Base-by-base conservation (phyloP, 2,797 vertebrate genomes). In the Myotis myotis region DNA sequence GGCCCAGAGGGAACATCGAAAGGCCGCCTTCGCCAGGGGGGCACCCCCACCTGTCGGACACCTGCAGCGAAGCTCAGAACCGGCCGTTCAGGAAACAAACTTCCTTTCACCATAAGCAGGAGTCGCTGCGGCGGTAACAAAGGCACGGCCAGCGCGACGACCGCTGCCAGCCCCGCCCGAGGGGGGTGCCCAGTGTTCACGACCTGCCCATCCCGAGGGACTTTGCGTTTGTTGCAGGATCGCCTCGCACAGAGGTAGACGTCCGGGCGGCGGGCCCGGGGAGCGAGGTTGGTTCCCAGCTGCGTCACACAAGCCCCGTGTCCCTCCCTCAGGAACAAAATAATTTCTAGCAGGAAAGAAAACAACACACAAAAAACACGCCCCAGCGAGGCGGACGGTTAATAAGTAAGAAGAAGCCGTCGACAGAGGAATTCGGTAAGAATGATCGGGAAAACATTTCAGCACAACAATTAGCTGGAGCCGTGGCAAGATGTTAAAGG, bases 401-500 rank as follows among this genome's bases (percentile, higher is more conserved):
- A 74, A 55, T 25, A 33, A 64, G 15, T 87, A 80, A 93, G 95
- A 60, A 78, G 70, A 85, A 49, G n/a, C 33, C 44, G 8, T 82
- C 71, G 70, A 22, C 25, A 81, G 30, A 93, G 62, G 30, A 78
- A 85, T 62, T 95, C 72, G 72, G 60, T 79, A 87, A 78, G 55
- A 87, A 90, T 23, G 72, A 84, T 76, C 60, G 94, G 89, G 70
- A 91, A 86, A 72, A 71, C 38, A 76, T 84, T 96, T 95, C 86
- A 79, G 19, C 33, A 11, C 28, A 95, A 93, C 38, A 96, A 96
- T 97, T 96, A 97, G 47, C n/a, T 75, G 62, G 72, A 95, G 86
- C 25, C 97, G 95, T 97, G 97, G 88, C 84, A 83, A 49, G 91
- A 94, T 64, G 94, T 92, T 95, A 82, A 96, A 51, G 57, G 57